These are phyloP conservation scores for Lepidochrysops patricia DNA, from an alignment of 2,888 invertebrate genomes.

Conservation along the genomic window DNA sequence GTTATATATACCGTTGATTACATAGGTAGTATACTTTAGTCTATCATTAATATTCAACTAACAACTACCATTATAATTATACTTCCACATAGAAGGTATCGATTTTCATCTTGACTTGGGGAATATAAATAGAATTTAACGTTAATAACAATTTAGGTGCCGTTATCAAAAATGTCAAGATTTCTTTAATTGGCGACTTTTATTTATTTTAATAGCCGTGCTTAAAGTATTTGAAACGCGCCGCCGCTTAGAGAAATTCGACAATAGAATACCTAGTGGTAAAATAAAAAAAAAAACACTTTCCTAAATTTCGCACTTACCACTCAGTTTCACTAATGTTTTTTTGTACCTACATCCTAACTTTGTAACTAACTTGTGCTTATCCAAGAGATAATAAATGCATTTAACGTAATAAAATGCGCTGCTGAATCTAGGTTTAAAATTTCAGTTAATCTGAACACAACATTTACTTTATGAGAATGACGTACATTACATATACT, in stretches of 20 bases:
- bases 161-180: not conserved
- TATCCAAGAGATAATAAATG: no score
- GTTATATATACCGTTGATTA: no score
- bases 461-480: no score
- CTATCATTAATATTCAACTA: no score
- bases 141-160: not conserved
- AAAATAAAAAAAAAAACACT: not conserved
- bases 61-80: no score
- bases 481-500: no score
- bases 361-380: not conserved
- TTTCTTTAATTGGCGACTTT: not conserved
- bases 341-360: no score
- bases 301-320: not conserved
- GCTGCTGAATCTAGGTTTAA: no score
- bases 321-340: not conserved
- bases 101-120: not conserved
- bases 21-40: no score
- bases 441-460: no score
- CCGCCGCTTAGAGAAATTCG: not conserved
- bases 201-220: not conserved
- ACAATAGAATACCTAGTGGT: not conserved
- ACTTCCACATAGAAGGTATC: not conserved
- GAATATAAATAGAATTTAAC: not conserved
- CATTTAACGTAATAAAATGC: no score
- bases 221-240: not conserved